These are phyloP conservation scores for Synaphobranchus kaupii DNA, from an alignment of 2,797 vertebrate species.

Conservation along the genomic window DNA sequence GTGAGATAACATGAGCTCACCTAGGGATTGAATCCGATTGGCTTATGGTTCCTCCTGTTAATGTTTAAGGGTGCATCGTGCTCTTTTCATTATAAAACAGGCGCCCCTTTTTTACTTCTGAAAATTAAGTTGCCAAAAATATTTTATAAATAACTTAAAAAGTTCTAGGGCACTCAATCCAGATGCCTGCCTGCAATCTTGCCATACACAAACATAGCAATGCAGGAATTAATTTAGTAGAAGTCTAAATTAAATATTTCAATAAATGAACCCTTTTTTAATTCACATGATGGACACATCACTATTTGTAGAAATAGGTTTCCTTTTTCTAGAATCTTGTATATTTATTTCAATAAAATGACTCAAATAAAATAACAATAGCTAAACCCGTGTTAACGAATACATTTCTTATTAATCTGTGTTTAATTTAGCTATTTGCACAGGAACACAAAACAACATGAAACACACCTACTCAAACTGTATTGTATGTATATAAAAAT, in stretches of 20 bases:
- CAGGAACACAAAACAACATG: background rate
- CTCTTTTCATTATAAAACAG: slow-evolving; percentile 14
- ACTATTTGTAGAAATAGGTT: background rate
- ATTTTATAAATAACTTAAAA: background rate
- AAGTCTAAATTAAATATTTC: background rate
- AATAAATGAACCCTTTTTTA: background rate
- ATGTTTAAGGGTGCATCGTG: background rate
- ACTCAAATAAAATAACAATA: background rate
- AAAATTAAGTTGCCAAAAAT: background rate
- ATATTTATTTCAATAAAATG: background rate
- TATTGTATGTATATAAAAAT: background rate
- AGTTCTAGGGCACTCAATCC: background rate
- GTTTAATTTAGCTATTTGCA: background rate
- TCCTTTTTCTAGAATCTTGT: too few species aligned
- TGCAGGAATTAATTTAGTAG: background rate
- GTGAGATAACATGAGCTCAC: background rate
- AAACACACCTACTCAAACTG: background rate
- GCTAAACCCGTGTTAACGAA: background rate
- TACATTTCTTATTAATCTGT: background rate
- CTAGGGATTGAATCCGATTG: background rate
- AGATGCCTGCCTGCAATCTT: background rate
- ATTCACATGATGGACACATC: background rate
- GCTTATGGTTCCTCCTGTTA: background rate
- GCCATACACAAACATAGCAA: background rate
- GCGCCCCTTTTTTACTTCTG: background rate